These are phyloP conservation scores for Leistus spinibarbis DNA, from an alignment of 2,888 invertebrate species.

Conservation along the genomic window DNA sequence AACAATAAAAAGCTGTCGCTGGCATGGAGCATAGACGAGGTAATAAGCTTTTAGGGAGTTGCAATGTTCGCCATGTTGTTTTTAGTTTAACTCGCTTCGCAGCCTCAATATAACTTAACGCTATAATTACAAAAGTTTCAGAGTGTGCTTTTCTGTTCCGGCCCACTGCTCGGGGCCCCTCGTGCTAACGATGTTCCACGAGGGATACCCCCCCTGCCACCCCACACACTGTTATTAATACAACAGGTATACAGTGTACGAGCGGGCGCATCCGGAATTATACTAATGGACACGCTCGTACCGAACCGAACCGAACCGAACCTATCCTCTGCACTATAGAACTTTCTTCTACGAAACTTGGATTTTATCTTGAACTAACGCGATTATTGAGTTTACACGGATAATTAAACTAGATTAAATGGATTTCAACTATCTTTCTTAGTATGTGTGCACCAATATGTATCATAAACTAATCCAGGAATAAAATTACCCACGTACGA, in stretches of 20 bases:
- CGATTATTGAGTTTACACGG: conserved; percentile 33
- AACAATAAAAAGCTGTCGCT: conserved; percentile 32
- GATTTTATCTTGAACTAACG: conserved; percentile 28
- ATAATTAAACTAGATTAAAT: conserved; percentile 31
- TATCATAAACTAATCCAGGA: too few species aligned
- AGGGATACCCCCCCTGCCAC: not conserved
- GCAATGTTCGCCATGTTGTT: conserved; percentile 36
- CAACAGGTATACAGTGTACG: not conserved
- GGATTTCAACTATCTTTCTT: too few species aligned
- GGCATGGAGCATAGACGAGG: conserved; percentile 27
- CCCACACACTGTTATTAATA: not conserved
- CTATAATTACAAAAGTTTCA: conserved; percentile 38
- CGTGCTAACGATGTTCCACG: conserved; percentile 30
- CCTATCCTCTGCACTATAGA: not conserved
- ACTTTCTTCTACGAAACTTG: conserved; percentile 21
- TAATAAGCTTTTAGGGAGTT: conserved; percentile 37
- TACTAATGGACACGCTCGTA: conserved; percentile 19
- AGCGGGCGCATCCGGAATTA: conserved; percentile 14
- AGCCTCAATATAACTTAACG: conserved; percentile 38
- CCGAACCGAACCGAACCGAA: not conserved
- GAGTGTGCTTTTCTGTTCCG: conserved; percentile 38
- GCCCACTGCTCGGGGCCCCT: conserved; percentile 12
- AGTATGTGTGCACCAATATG: too few species aligned
- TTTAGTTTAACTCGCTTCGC: conserved; percentile 35
- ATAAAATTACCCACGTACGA: too few species aligned